phyloP scores from a whole-genome alignment of 2,888 invertebrate genomes.

The Pegoplata infirma region DNA sequence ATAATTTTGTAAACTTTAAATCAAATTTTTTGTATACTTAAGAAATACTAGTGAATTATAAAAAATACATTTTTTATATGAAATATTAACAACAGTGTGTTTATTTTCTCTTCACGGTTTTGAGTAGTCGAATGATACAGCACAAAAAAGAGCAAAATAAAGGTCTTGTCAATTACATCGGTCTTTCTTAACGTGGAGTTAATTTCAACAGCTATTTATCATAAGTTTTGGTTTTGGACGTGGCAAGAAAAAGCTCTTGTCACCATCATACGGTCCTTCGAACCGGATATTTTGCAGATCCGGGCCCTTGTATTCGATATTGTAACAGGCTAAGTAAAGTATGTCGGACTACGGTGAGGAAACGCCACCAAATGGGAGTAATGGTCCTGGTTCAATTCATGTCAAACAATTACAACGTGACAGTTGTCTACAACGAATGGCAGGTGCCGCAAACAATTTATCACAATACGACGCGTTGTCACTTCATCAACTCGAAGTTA shows the following conservation, averaged over 20 bases:
- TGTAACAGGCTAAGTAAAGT: not conserved
- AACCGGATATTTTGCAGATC: constrained; percentile 3
- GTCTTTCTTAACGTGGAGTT: no score
- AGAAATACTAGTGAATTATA: no score
- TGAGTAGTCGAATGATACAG: no score
- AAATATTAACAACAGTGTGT: no score
- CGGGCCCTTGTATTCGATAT: not conserved
- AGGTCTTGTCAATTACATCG: no score
- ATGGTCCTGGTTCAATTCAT: not conserved
- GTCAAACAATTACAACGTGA: constrained; percentile 8
- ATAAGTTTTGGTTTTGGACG: not conserved
- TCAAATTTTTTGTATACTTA: no score
- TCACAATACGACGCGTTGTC: not conserved
- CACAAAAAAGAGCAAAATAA: no score
- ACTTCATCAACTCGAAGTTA: constrained; percentile 22
- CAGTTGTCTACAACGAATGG: not conserved
- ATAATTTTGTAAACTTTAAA: no score
- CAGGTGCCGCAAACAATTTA: not conserved
- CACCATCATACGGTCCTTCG: constrained; percentile 12
- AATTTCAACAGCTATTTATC: no score
- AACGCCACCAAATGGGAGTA: not conserved
- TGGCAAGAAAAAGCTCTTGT: not conserved
- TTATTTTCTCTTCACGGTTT: no score
- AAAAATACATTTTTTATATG: no score
- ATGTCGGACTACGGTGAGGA: not conserved